Evolutionary conservation across 2,113 vertebrate species (phyloP).

Genomic region (Semicossyphus pulcher): DNA sequence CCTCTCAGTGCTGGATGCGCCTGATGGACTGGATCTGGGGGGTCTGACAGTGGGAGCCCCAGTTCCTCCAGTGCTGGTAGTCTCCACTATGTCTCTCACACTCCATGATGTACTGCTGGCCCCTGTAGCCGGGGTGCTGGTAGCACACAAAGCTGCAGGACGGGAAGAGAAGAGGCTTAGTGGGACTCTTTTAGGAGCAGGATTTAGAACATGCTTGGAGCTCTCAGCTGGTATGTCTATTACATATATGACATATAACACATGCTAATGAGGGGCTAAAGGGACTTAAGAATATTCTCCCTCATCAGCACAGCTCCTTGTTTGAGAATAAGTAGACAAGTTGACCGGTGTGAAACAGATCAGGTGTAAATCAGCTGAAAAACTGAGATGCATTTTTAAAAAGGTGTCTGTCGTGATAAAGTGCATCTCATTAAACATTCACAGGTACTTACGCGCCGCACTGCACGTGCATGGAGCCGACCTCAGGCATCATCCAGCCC

Average conservation of each 20-base stretch:
- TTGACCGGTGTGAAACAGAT: background rate
- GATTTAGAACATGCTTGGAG: conserved; percentile 18
- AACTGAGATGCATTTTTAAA: background rate
- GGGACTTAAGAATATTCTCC: background rate
- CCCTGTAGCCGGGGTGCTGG: conserved; percentile 86
- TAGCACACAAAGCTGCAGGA: conserved; percentile 85
- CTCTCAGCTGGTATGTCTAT: conserved; percentile 11
- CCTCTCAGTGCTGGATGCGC: conserved; percentile 84
- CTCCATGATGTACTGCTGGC: conserved; percentile 89
- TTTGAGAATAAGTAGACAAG: background rate
- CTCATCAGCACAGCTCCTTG: too few species aligned
- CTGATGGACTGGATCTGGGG: conserved; percentile 88
- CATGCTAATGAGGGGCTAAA: background rate
- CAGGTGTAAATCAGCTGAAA: background rate
- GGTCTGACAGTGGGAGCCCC: conserved; percentile 87
- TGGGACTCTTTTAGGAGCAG: conserved; percentile 25
- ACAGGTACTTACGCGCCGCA: conserved; percentile 83
- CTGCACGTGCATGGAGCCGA: conserved; percentile 88
- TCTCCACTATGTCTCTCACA: conserved; percentile 86
- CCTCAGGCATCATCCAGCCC: conserved; percentile 85
- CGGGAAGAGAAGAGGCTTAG: conserved; percentile 1
- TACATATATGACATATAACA: too few species aligned
- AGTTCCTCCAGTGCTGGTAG: conserved; percentile 87
- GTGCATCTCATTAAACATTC: background rate
- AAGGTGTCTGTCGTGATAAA: background rate